phyloP scores from a whole-genome alignment of 2,888 invertebrate species.

The Platycnemis pennipes region DNA sequence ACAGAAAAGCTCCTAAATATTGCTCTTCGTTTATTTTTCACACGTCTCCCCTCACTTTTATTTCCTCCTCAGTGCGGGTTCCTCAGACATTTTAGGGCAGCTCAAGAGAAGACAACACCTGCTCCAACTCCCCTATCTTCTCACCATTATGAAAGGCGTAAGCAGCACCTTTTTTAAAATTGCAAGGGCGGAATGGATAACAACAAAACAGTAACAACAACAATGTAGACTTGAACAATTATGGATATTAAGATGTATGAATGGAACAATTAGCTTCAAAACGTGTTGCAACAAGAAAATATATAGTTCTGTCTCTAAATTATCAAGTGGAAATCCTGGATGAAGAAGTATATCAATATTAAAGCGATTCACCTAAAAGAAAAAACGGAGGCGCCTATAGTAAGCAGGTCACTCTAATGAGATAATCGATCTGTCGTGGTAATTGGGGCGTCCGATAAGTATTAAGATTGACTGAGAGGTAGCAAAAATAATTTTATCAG shows the following conservation, averaged over 20 bases:
- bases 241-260: too few species aligned
- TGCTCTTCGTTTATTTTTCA: not conserved
- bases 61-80: not conserved
- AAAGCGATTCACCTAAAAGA: too few species aligned
- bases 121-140: not conserved
- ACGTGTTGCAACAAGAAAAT: not conserved
- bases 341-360: not conserved
- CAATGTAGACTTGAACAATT: not conserved
- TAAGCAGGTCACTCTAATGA: too few species aligned
- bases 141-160: not conserved
- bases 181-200: not conserved
- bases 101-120: not conserved
- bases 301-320: not conserved
- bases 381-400: too few species aligned
- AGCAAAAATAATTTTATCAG: too few species aligned
- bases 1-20: not conserved
- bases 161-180: not conserved
- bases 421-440: too few species aligned
- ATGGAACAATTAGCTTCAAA: not conserved
- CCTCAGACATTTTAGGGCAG: not conserved
- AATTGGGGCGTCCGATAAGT: too few species aligned
- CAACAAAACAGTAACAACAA: not conserved
- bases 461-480: too few species aligned
- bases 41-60: not conserved
- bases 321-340: not conserved